phyloP scores from a whole-genome alignment of 2,888 invertebrate species.

The Drosophila sordidula region DNA sequence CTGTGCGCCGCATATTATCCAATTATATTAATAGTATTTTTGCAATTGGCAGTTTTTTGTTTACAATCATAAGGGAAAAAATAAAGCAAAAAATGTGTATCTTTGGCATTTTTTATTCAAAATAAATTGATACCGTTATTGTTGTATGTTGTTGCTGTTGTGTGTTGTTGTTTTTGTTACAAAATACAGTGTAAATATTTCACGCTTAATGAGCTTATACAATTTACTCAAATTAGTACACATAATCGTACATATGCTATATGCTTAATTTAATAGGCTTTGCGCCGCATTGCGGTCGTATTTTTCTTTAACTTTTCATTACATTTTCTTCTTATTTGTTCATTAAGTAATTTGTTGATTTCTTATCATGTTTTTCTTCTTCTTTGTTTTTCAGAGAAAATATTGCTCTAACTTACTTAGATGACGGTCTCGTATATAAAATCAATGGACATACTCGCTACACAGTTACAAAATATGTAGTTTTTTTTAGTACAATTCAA shows the following conservation, averaged over 20 bases:
- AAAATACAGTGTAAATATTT: slow-evolving; percentile 66
- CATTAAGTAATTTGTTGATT: slow-evolving; percentile 38
- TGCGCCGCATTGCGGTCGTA: slow-evolving; percentile 57
- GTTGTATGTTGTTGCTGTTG: slow-evolving; percentile 29
- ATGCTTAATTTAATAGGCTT: slow-evolving; percentile 75
- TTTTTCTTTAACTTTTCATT: slow-evolving; percentile 33
- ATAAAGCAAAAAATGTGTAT: slow-evolving; percentile 43
- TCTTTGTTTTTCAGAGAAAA: slow-evolving; percentile 40
- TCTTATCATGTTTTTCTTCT: slow-evolving; percentile 23
- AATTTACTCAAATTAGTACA: slow-evolving; percentile 65
- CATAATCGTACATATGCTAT: slow-evolving; percentile 50
- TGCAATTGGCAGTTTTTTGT: slow-evolving; percentile 1
- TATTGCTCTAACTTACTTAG: slow-evolving; percentile 63
- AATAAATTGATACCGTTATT: slow-evolving; percentile 75
- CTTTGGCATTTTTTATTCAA: slow-evolving; percentile 82
- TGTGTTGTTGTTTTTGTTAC: slow-evolving; percentile 44
- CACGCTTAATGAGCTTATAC: slow-evolving; percentile 62
- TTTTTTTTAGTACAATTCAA: slow-evolving; percentile 47
- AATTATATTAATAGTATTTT: not conserved
- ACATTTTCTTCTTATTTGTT: slow-evolving; percentile 14
- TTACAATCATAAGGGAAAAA: slow-evolving; percentile 1
- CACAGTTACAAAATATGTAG: slow-evolving; percentile 31
- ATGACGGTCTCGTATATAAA: slow-evolving; percentile 40
- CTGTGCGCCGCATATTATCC: slow-evolving; percentile 2
- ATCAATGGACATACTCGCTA: slow-evolving; percentile 51